Evolutionary conservation across 2,888 invertebrate species (phyloP).

Genomic region (Nomada fucata): DNA sequence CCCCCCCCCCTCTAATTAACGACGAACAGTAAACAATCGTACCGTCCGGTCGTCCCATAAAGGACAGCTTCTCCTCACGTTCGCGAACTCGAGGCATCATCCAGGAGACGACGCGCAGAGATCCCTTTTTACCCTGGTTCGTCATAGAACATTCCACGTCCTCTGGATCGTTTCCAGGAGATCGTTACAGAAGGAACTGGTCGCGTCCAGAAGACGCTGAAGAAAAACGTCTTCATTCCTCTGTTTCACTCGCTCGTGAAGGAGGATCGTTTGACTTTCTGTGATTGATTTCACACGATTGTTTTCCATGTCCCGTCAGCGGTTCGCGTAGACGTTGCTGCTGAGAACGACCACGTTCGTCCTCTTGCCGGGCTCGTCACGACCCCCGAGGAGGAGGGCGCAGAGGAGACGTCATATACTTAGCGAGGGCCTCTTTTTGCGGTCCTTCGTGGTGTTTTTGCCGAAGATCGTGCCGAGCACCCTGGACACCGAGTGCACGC

Average conservation of each 20-base stretch:
- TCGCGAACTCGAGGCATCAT: neutral
- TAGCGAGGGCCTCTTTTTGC: slow-evolving; percentile 91
- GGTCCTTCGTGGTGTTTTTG: slow-evolving; percentile 90
- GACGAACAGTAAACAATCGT: neutral
- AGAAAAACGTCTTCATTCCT: neutral
- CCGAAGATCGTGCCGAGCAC: slow-evolving; percentile 92
- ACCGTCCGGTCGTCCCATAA: neutral
- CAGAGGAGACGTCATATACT: slow-evolving; percentile 87
- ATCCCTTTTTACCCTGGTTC: neutral
- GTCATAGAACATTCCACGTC: slow-evolving; percentile 8
- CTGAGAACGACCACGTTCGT: slow-evolving; percentile 80
- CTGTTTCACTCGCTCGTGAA: neutral
- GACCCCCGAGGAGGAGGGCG: slow-evolving; percentile 82
- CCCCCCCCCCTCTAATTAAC: slow-evolving; percentile 1
- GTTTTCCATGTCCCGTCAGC: slow-evolving; percentile 62
- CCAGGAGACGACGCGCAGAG: neutral
- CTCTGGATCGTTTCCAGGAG: neutral
- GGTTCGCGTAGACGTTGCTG: slow-evolving; percentile 80
- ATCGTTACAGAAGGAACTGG: slow-evolving; percentile 7
- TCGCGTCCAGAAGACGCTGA: neutral
- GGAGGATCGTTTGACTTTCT: neutral
- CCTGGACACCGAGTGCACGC: slow-evolving; percentile 91
- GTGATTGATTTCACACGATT: neutral
- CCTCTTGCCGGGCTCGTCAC: slow-evolving; percentile 79
- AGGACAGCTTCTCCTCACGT: neutral